A percentile compares a stretch with the other conserved stretches of the same genome.
Evolutionary conservation across 2,113 vertebrate genomes (phyloP).

Genomic region (Laterallus jamaicensis): DNA sequence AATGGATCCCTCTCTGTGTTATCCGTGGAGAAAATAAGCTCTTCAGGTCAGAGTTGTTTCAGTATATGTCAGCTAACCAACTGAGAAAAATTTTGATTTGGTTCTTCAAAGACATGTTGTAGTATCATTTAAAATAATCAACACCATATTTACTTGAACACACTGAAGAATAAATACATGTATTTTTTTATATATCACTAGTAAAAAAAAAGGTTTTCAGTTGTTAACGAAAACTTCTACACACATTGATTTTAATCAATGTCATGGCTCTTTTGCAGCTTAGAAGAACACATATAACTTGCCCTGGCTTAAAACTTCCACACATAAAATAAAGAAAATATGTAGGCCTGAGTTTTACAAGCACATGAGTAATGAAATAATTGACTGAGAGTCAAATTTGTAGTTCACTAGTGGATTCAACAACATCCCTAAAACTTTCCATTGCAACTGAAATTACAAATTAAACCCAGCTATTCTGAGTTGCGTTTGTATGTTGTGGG

Average conservation of each 20-base stretch:
- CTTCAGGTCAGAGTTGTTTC: not conserved
- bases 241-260: not conserved
- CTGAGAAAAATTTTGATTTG: accelerated
- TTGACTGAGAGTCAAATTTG: not conserved
- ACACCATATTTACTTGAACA: not conserved
- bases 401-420: not conserved
- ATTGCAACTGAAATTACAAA: not conserved
- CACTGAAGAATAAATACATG: accelerated
- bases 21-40: not conserved
- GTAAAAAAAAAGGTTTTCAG: not conserved
- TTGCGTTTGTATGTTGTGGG: not conserved
- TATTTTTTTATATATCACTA: accelerated
- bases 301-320: not conserved
- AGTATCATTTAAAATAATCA: not conserved
- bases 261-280: not conserved
- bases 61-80: not conserved
- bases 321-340: not conserved
- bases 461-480: not conserved
- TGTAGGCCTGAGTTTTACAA: not conserved
- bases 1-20: not conserved
- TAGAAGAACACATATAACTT: not conserved
- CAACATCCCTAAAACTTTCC: not conserved
- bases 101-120: not conserved
- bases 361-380: not conserved
- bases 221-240: not conserved